Conservation (phyloP, 2,888 invertebrate species). For the Tachina grossa region DNA sequence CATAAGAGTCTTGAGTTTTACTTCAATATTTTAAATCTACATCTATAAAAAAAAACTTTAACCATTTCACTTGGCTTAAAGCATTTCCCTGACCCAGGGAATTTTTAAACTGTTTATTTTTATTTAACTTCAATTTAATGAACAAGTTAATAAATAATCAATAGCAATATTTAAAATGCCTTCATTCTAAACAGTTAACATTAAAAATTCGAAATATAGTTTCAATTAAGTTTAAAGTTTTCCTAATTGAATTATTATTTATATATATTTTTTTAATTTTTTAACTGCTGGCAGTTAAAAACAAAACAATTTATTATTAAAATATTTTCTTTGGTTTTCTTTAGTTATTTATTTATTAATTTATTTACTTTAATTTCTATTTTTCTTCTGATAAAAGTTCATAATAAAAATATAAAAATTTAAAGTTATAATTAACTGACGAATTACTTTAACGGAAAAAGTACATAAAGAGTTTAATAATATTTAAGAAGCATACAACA, state of each 20-base stretch:
- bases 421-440: slow-evolving; percentile 65
- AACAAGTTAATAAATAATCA: slow-evolving; percentile 63
- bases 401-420: slow-evolving; percentile 56
- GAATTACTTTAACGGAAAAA: slow-evolving; percentile 73
- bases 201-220: slow-evolving; percentile 51
- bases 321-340: background rate
- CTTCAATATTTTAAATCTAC: too few species aligned
- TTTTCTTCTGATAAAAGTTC: slow-evolving; percentile 48
- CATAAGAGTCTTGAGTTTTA: too few species aligned
- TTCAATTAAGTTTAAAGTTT: slow-evolving; percentile 5
- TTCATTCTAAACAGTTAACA: slow-evolving; percentile 72
- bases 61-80: background rate
- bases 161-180: slow-evolving; percentile 71
- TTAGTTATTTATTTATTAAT: background rate
- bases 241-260: background rate
- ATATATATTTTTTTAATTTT: background rate
- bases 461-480: slow-evolving; percentile 71
- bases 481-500: slow-evolving; percentile 51
- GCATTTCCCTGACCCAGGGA: slow-evolving; percentile 43
- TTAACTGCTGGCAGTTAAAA: slow-evolving; percentile 71
- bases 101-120: background rate
- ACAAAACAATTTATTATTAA: slow-evolving; percentile 2
- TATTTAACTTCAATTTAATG: slow-evolving; percentile 10
- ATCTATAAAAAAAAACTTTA: too few species aligned
- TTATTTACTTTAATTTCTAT: slow-evolving; percentile 6